Evolutionary conservation across 1,140 invertebrate species (phyloP).

Genomic region (Cryptotermes secundus): DNA sequence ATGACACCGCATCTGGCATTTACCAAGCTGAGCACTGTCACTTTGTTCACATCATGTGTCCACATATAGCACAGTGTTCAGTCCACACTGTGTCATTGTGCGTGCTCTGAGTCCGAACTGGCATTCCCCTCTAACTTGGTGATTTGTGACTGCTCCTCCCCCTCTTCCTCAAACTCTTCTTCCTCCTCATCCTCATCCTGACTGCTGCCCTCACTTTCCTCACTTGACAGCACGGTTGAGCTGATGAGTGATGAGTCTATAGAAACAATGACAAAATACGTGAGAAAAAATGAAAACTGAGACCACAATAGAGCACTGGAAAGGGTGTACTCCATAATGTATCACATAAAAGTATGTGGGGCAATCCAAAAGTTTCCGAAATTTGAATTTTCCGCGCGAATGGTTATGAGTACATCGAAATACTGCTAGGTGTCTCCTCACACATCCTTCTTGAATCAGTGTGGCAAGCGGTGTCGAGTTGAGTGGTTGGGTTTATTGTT

Average conservation of each 20-base stretch:
- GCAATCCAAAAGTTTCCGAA: no score
- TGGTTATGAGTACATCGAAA: no score
- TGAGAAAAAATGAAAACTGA: neutral
- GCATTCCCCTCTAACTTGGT: neutral
- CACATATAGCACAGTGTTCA: conserved; percentile 10
- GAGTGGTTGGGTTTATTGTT: no score
- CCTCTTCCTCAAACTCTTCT: conserved; percentile 29
- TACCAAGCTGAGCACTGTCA: neutral
- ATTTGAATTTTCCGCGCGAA: no score
- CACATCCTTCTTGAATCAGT: no score
- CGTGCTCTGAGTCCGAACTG: neutral
- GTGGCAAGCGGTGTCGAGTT: no score
- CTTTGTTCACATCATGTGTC: neutral
- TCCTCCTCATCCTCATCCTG: conserved; percentile 32
- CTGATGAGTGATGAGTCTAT: conserved; percentile 35
- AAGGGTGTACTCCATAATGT: no score
- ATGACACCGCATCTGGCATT: neutral
- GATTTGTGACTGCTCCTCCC: neutral
- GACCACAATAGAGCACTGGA: neutral
- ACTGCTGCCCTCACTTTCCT: conserved; percentile 36
- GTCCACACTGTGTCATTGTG: neutral
- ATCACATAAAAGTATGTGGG: no score
- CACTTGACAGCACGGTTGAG: conserved; percentile 33
- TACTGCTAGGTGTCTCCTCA: no score
- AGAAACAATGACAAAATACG: neutral